Conservation (phyloP, 2,888 invertebrate species). For the Trichopria drosophilae region DNA sequence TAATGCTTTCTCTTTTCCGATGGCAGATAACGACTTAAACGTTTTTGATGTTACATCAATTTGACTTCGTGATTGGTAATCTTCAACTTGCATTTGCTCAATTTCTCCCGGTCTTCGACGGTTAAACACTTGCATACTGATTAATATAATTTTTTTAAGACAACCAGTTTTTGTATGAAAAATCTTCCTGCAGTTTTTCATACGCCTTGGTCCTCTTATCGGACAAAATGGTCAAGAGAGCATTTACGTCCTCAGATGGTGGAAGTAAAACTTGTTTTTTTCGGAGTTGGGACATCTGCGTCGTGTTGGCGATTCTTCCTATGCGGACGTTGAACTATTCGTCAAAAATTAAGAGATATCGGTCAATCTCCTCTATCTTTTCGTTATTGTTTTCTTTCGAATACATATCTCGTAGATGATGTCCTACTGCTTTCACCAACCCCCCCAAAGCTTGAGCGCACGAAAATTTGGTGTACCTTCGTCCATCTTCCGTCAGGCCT, state of each 20-base stretch:
- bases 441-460: no score
- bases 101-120: neutral
- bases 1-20: neutral
- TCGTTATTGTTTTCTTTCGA: no score
- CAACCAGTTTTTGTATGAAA: neutral
- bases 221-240: neutral
- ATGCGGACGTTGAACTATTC: no score
- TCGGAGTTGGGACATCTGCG: no score
- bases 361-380: no score
- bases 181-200: neutral
- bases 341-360: no score
- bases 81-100: neutral
- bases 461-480: no score
- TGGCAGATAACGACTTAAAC: neutral
- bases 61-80: neutral
- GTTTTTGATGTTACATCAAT: no score
- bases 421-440: no score
- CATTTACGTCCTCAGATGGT: neutral
- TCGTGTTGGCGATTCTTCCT: no score
- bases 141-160: neutral
- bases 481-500: no score
- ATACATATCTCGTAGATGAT: no score
- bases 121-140: neutral
- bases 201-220: neutral
- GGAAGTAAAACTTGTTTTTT: neutral